Evolutionary conservation across 2,888 invertebrate species (phyloP).

Genomic region (Nephrotoma appendiculata): DNA sequence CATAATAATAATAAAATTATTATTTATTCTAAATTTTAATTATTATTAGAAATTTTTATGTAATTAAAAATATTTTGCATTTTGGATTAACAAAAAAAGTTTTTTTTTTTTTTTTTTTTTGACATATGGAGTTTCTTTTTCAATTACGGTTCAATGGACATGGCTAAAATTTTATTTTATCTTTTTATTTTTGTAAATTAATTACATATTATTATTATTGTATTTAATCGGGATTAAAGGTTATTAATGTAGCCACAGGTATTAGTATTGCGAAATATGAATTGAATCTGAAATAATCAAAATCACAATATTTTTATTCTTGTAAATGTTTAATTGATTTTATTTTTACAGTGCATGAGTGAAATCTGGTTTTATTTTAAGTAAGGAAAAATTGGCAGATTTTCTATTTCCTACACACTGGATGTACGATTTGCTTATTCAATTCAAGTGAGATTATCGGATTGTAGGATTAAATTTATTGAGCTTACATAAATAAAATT

Average conservation of each 20-base stretch:
- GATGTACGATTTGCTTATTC: neutral
- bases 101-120: neutral
- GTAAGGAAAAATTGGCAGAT: neutral
- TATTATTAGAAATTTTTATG: neutral
- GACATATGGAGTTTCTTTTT: constrained; percentile 1
- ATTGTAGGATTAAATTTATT: too few relatives aligned
- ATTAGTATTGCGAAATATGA: neutral
- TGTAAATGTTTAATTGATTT: neutral
- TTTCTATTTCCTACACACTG: neutral
- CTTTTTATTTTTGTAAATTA: neutral
- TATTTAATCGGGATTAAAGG: neutral
- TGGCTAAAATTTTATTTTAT: neutral
- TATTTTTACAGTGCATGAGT: neutral
- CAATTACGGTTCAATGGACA: constrained; percentile 3
- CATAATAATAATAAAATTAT: neutral
- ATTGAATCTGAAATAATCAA: neutral
- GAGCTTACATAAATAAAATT: too few relatives aligned
- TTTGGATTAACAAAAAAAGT: neutral
- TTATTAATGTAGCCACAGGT: neutral
- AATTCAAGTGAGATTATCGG: too few relatives aligned
- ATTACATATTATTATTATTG: neutral
- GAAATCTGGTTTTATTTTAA: neutral
- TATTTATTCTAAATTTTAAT: neutral
- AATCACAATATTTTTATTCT: neutral
- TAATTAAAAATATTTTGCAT: neutral